Percentiles rank a stretch among this genome's conserved stretches.
Evolutionary conservation across 2,113 vertebrate species (phyloP).

Genomic region (Oreochromis aureus): DNA sequence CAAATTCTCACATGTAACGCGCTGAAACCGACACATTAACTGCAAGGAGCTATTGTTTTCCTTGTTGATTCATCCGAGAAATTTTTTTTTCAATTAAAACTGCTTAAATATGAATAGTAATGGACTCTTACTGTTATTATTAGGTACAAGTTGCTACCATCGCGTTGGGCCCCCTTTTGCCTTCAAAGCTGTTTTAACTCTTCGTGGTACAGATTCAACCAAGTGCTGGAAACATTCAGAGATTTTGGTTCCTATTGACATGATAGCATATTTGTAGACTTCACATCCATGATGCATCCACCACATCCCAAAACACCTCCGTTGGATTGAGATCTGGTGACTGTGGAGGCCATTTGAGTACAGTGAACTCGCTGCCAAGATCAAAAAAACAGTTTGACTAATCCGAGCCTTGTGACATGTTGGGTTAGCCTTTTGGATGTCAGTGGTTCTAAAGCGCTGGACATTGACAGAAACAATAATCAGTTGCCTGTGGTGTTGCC

Average conservation of each 20-base stretch:
- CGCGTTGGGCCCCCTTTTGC: neutral
- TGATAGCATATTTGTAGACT: neutral
- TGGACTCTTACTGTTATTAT: neutral
- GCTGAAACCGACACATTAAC: neutral
- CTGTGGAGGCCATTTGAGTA: neutral
- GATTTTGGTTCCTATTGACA: neutral
- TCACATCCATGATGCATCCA: neutral
- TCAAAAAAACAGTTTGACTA: neutral
- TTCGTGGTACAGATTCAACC: neutral
- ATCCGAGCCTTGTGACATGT: neutral
- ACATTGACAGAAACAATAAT: neutral
- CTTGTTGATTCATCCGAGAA: fast-evolving
- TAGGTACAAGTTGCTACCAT: neutral
- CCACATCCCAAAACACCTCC: neutral
- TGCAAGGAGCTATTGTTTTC: neutral
- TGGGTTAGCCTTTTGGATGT: neutral
- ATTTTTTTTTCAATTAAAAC: neutral
- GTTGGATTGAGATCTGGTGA: neutral
- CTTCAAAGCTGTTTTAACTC: neutral
- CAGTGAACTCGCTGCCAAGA: neutral
- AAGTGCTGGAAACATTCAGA: neutral
- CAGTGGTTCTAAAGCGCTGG: neutral
- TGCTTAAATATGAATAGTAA: neutral
- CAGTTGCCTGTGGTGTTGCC: neutral
- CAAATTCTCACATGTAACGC: neutral